Conservation (phyloP, 2,113 vertebrate genomes). For the Campylomormyrus tamandua region DNA sequence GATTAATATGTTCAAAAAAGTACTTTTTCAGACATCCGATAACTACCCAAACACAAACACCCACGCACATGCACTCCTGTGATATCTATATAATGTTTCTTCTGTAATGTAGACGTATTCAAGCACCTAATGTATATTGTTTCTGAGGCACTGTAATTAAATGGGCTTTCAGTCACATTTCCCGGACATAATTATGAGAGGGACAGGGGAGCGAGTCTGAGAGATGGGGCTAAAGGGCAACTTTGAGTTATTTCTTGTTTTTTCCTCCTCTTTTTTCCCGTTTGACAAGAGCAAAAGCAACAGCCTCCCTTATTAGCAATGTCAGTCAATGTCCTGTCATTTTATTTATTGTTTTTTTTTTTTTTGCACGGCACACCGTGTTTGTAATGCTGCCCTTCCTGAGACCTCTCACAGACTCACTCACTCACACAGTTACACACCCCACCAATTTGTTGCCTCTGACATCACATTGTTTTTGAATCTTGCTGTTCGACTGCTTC, state of each 20-base stretch:
- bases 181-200: slow-evolving; percentile 39
- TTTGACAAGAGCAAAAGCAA: slow-evolving; percentile 66
- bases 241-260: slow-evolving; percentile 38
- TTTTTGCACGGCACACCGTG: slow-evolving; percentile 39
- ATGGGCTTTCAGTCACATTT: neutral
- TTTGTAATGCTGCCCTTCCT: neutral
- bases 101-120: neutral
- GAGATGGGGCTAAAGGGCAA: slow-evolving; percentile 39
- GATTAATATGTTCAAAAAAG: neutral
- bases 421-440: slow-evolving; percentile 45
- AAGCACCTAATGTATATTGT: neutral
- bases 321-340: slow-evolving; percentile 82
- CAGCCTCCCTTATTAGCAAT: slow-evolving; percentile 81
- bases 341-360: slow-evolving; percentile 67
- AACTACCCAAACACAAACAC: neutral
- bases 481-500: slow-evolving; percentile 90
- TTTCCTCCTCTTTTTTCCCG: slow-evolving; percentile 26
- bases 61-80: neutral
- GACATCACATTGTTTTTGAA: slow-evolving; percentile 98
- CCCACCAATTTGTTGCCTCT: slow-evolving; percentile 89
- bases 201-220: slow-evolving; percentile 25
- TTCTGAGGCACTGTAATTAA: slow-evolving; percentile 7
- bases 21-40: neutral
- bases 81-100: neutral
- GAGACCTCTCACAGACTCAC: slow-evolving; percentile 26